phyloP scores from a whole-genome alignment of 2,113 vertebrate species.

The Melozone crissalis region DNA sequence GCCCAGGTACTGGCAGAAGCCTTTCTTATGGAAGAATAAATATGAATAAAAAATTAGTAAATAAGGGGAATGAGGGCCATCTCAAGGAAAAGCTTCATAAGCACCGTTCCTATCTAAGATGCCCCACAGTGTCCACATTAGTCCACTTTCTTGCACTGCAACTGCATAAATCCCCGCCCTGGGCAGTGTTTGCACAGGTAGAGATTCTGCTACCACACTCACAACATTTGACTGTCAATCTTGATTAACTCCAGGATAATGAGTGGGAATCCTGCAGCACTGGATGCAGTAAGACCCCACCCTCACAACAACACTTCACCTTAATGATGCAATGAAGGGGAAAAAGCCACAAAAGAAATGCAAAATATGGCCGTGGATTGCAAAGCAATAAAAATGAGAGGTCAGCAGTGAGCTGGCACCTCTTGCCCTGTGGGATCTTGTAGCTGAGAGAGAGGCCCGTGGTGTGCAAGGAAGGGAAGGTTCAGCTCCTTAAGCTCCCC shows the following conservation, averaged over 20 bases:
- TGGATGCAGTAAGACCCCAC: not conserved
- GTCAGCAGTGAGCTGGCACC: not conserved
- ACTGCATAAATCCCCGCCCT: not conserved
- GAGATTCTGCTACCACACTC: not conserved
- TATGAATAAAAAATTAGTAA: not conserved
- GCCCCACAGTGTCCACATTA: not conserved
- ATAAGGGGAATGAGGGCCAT: not conserved
- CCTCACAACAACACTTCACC: not conserved
- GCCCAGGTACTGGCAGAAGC: not conserved
- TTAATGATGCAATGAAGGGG: not conserved
- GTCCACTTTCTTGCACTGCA: not conserved
- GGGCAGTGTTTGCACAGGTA: not conserved
- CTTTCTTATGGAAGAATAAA: not conserved
- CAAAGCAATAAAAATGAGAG: not conserved
- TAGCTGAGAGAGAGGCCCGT: not conserved
- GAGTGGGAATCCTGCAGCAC: not conserved
- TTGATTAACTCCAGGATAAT: not conserved
- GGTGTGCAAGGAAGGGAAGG: not conserved
- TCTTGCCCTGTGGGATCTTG: not conserved
- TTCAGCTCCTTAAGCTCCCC: not conserved
- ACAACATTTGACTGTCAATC: not conserved
- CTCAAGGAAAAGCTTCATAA: not conserved
- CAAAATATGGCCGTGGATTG: not conserved
- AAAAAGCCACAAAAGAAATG: not conserved
- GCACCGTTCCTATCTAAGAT: not conserved